phyloP scores from a whole-genome alignment of 2,888 invertebrate species.

The Drosophila ustulata region DNA sequence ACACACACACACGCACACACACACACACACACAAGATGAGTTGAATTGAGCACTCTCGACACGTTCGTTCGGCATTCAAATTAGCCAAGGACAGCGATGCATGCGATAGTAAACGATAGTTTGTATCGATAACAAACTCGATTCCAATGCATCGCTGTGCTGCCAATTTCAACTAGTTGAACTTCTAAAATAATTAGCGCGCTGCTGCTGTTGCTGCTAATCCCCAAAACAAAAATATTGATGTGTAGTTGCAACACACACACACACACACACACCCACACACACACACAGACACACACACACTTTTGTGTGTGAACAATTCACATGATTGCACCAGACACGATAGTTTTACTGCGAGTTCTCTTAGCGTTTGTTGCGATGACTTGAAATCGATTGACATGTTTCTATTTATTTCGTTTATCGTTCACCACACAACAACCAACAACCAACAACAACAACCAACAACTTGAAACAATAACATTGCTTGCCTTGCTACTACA shows the following conservation, averaged over 20 bases:
- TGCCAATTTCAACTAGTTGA: slow-evolving; percentile 19
- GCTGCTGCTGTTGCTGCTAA: slow-evolving; percentile 30
- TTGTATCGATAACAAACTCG: slow-evolving; percentile 4
- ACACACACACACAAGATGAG: slow-evolving; percentile 5
- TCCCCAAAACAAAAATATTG: background rate
- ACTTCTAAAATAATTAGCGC: slow-evolving; percentile 25
- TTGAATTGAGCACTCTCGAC: background rate
- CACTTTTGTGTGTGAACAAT: slow-evolving; percentile 3
- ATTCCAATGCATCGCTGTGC: slow-evolving; percentile 16
- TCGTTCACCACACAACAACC: slow-evolving; percentile 42
- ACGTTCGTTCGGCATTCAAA: slow-evolving; percentile 5
- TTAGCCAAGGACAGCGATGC: background rate
- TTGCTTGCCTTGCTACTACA: slow-evolving; percentile 74
- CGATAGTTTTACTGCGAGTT: slow-evolving; percentile 21
- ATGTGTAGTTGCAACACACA: slow-evolving; percentile 9
- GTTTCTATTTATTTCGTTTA: slow-evolving; percentile 58
- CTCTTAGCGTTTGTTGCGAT: slow-evolving; percentile 48
- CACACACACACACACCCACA: slow-evolving; percentile 2
- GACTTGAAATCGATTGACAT: slow-evolving; percentile 61
- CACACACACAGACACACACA: background rate
- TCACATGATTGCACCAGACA: slow-evolving; percentile 43
- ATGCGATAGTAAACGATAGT: slow-evolving; percentile 6
- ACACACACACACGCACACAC: slow-evolving; percentile 12
- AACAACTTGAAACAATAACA: slow-evolving; percentile 44
- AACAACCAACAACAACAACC: slow-evolving; percentile 25